Conservation (phyloP, 2,113 vertebrate genomes). For the Crotalus helleri region DNA sequence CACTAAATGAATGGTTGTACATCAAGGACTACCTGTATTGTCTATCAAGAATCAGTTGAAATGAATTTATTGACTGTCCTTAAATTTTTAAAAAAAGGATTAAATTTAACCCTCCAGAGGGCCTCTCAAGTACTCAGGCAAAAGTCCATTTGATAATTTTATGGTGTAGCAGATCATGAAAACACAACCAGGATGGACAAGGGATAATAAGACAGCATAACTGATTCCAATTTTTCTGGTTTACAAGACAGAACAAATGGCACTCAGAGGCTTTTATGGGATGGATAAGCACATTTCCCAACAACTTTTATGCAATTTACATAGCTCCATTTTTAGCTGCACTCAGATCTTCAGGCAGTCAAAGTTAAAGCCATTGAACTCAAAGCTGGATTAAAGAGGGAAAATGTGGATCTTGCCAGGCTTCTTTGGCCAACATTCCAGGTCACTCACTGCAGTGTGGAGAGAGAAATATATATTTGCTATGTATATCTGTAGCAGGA, state of each 20-base stretch:
- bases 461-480: not conserved
- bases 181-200: not conserved
- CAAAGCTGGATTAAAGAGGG: not conserved
- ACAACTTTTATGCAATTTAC: not conserved
- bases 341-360: not conserved
- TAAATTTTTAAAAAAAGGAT: not conserved
- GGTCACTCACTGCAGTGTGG: not conserved
- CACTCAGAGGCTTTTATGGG: not conserved
- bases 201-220: not conserved
- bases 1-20: too few relatives aligned
- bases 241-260: not conserved
- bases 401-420: not conserved
- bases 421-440: not conserved
- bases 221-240: not conserved
- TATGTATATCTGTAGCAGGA: not conserved
- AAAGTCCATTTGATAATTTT: not conserved
- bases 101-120: not conserved
- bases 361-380: not conserved
- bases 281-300: not conserved
- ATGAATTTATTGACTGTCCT: not conserved
- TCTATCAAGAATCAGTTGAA: not conserved
- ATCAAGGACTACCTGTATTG: not conserved
- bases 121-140: not conserved
- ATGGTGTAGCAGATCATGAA: not conserved
- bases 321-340: not conserved